Evolutionary conservation across 2,888 invertebrate species (phyloP).

Genomic region (Apamea anceps): DNA sequence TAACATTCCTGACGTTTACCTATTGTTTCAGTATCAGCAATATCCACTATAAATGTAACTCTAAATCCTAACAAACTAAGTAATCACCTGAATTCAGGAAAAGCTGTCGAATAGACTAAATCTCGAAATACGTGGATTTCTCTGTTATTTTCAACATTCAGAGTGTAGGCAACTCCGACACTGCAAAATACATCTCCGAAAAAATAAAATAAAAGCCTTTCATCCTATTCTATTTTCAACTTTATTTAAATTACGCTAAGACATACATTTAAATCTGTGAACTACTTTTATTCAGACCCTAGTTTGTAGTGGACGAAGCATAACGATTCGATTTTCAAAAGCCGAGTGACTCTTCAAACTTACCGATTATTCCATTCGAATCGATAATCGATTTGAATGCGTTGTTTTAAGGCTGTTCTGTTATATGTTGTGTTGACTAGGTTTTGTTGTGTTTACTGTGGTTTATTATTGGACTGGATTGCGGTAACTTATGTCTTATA

Average conservation of each 20-base stretch:
- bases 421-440: not conserved
- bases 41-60: constrained; percentile 2
- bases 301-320: constrained; percentile 62
- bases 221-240: constrained; percentile 13
- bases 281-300: constrained; percentile 14
- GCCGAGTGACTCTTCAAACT: constrained; percentile 82
- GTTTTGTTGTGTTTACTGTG: not conserved
- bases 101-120: not conserved
- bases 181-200: constrained; percentile 25
- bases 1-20: constrained; percentile 23
- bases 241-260: constrained; percentile 14
- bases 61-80: not conserved
- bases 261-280: constrained; percentile 12
- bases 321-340: constrained; percentile 83
- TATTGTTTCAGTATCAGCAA: constrained; percentile 22
- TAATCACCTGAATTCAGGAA: constrained; percentile 31
- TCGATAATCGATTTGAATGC: constrained; percentile 70
- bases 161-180: constrained; percentile 11
- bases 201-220: constrained; percentile 19
- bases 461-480: not conserved
- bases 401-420: constrained; percentile 7
- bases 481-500: not conserved
- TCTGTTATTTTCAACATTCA: constrained; percentile 34
- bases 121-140: constrained; percentile 2
- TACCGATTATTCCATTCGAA: constrained; percentile 70